These are phyloP conservation scores for Lampropteryx suffumata DNA, from an alignment of 2,888 invertebrate genomes.

Conservation along the genomic window DNA sequence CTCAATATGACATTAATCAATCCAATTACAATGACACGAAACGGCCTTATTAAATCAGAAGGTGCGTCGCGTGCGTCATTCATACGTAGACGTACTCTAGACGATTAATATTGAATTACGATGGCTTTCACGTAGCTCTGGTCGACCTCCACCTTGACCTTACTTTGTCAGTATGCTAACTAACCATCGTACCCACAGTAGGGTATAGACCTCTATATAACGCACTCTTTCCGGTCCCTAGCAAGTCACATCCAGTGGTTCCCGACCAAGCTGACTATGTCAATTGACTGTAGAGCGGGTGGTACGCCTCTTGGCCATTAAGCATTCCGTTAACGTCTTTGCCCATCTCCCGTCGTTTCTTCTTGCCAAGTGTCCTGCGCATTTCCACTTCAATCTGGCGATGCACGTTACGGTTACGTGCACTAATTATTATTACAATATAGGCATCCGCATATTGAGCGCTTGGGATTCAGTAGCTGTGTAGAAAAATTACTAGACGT, in stretches of 20 bases:
- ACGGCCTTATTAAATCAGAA: constrained; percentile 18
- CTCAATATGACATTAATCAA: constrained; percentile 9
- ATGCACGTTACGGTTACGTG: no score
- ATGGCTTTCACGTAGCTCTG: constrained; percentile 5
- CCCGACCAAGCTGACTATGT: no score
- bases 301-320: no score
- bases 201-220: no score
- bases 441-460: constrained; percentile 6
- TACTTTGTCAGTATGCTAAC: constrained; percentile 26
- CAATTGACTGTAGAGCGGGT: no score
- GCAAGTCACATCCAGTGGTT: no score
- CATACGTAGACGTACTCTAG: constrained; percentile 19
- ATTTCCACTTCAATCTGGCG: no score
- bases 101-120: constrained; percentile 19
- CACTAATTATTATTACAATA: constrained; percentile 15
- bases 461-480: constrained; percentile 10
- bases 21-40: constrained; percentile 18
- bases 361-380: no score
- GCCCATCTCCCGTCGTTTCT: no score
- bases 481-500: background rate
- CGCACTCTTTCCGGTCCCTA: no score
- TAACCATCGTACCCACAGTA: no score
- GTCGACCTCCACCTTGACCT: constrained; percentile 19
- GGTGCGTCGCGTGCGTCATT: constrained; percentile 18
- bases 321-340: no score